These are phyloP conservation scores for Hypocryptadius cinnamomeus DNA, from an alignment of 2,113 vertebrate species.

Conservation along the genomic window DNA sequence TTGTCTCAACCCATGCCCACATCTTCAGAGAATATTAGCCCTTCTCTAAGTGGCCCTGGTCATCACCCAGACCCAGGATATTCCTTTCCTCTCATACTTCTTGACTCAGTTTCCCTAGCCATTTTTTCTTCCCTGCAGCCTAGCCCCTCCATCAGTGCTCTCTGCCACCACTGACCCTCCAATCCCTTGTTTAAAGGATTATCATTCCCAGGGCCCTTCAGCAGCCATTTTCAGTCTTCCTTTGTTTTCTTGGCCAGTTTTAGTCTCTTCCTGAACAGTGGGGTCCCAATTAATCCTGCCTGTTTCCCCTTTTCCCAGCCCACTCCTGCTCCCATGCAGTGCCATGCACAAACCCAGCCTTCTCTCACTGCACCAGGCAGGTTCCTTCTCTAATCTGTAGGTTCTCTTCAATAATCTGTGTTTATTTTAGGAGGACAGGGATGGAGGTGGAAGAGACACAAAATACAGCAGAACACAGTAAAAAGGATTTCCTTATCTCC, in stretches of 20 bases:
- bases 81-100: not conserved
- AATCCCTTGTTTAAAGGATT: not conserved
- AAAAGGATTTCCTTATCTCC: not conserved
- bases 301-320: not conserved
- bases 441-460: not conserved
- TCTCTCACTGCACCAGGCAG: not conserved
- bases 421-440: not conserved
- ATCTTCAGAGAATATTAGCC: not conserved
- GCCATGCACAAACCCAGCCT: not conserved
- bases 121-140: not conserved
- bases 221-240: not conserved
- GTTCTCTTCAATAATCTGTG: not conserved
- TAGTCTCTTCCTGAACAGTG: not conserved
- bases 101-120: not conserved
- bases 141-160: not conserved
- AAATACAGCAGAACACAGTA: not conserved
- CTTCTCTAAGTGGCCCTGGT: not conserved
- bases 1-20: not conserved
- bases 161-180: not conserved
- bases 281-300: not conserved
- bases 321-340: not conserved
- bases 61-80: not conserved
- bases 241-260: not conserved
- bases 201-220: not conserved
- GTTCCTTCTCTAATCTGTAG: not conserved